These are phyloP conservation scores for Oostethus manadensis DNA, from an alignment of 2,113 vertebrate genomes.

Conservation along the genomic window DNA sequence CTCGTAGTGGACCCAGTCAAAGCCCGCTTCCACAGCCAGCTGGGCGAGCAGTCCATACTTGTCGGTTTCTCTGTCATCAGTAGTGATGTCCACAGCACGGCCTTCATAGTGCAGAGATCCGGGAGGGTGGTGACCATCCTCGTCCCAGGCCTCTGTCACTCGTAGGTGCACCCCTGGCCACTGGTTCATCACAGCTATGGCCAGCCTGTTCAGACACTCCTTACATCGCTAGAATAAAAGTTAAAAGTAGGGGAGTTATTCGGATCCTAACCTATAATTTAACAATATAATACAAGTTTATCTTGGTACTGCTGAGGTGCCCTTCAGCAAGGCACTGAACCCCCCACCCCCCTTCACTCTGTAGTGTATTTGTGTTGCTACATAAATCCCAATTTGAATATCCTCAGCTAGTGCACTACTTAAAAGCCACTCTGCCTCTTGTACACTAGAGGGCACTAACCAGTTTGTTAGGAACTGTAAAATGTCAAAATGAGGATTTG, in stretches of 20 bases:
- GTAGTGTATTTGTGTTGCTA: too few species aligned
- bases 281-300: background rate
- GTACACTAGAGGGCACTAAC: background rate
- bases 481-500: background rate
- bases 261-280: background rate
- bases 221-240: slow-evolving; percentile 84
- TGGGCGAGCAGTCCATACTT: slow-evolving; percentile 94
- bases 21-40: slow-evolving; percentile 93
- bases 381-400: too few species aligned
- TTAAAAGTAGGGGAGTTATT: background rate
- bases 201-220: slow-evolving; percentile 88
- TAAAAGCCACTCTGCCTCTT: background rate
- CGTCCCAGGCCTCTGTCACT: slow-evolving; percentile 97
- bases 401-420: too few species aligned
- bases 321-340: too few species aligned
- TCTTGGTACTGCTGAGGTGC: too few species aligned
- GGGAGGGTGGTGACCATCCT: slow-evolving; percentile 89
- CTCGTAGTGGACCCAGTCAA: slow-evolving; percentile 98
- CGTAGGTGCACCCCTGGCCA: slow-evolving; percentile 90
- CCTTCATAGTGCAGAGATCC: slow-evolving; percentile 96
- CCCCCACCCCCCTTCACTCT: too few species aligned
- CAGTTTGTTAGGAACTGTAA: background rate
- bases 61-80: slow-evolving; percentile 85
- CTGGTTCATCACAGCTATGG: slow-evolving; percentile 96
- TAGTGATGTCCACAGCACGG: slow-evolving; percentile 95